Evolutionary conservation across 2,888 invertebrate species (phyloP), one percentile per base, ranked within the genome.

Genomic region (Malthinus seriepunctatus): DNA sequence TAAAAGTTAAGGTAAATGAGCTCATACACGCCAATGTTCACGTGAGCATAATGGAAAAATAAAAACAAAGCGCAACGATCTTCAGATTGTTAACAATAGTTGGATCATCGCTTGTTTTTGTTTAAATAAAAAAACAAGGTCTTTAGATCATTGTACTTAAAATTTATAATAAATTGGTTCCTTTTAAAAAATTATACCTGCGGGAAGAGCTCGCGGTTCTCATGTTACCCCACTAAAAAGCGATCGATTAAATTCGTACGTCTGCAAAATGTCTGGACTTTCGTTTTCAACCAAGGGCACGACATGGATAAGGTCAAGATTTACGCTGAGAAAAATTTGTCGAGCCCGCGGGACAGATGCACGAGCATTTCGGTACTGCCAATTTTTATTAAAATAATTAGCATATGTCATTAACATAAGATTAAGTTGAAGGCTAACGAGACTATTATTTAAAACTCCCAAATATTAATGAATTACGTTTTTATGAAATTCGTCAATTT

Each of bases 41-140:
- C 51, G 51, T 42, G 32, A 39, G 12, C 37, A 32, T 15, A 15
- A 51, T 32, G 23, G 42, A 42, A 51, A n/a, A 38, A 51, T 33
- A 51, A 51, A 51, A 46, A 46, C 42, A 32, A 42, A 44, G 51
- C 51, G 14, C 51, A 51, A 51, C 42, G 51, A 42, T 51, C 51
- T 32, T 42, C 8, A 10, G 39, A 15, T 42, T 42, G 39, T 15
- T 51, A 51, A 51, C 33, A 32, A 34, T 35, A 45, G 44, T 52
- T 46, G 52, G 44, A 52, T 52, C 52, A 52, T 46, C 46, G 45
- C 44, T 44, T 37, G 35, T 44, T 51, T 52, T 52, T 52, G 44
- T 45, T 46, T 46, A 46, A 44, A 38, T 7, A 15, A n/a, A 14
- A 33, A 39, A 38, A 39, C 54, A 54, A 54, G 54, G 54, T 54